A percentile compares a stretch with the other conserved stretches of the same genome.
These are phyloP conservation scores for Callaeas wilsoni DNA, from an alignment of 2,113 vertebrate genomes.

Conservation along the genomic window DNA sequence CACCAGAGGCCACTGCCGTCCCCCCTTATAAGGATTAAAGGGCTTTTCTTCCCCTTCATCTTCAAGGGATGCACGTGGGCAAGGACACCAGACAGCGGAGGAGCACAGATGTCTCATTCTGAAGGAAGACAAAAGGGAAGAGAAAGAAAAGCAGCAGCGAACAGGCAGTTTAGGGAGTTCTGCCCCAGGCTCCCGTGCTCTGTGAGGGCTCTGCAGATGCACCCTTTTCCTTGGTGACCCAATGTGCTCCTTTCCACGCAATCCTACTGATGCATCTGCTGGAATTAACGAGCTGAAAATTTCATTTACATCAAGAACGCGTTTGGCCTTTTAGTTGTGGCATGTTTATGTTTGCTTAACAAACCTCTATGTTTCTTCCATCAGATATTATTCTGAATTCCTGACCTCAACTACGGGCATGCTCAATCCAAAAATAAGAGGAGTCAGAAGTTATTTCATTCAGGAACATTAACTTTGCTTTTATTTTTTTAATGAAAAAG, in stretches of 20 bases:
- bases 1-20: neutral
- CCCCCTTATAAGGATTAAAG: neutral
- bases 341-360: neutral
- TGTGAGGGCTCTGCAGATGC: accelerated
- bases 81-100: neutral
- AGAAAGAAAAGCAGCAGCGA: neutral
- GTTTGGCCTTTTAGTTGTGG: neutral
- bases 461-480: neutral
- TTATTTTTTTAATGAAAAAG: neutral
- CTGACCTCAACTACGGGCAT: neutral
- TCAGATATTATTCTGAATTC: neutral
- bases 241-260: accelerated
- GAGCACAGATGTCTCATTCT: neutral
- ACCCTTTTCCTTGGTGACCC: neutral
- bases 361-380: neutral
- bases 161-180: neutral
- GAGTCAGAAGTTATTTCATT: neutral
- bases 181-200: neutral
- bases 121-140: neutral
- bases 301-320: neutral
- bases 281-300: neutral
- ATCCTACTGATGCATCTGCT: neutral
- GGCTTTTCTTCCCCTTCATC: neutral
- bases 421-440: neutral
- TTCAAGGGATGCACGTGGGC: neutral